Evolutionary conservation across 1,140 invertebrate species (phyloP).

Genomic region (Magallana ariakensis): DNA sequence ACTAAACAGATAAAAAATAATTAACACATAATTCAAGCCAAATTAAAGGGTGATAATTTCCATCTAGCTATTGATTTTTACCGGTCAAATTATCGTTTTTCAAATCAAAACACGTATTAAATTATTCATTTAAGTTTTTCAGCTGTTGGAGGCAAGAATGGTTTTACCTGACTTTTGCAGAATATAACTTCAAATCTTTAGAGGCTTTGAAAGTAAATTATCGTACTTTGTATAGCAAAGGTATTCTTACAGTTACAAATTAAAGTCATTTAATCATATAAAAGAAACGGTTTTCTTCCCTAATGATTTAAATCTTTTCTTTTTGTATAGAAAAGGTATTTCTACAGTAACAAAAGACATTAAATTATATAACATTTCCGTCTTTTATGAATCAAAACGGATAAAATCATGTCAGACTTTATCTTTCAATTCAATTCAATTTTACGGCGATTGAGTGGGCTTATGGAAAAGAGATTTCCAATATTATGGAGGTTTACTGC

Average conservation of each 20-base stretch:
- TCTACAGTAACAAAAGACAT: background rate
- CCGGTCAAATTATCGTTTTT: background rate
- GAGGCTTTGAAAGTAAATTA: background rate
- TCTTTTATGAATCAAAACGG: background rate
- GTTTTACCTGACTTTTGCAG: background rate
- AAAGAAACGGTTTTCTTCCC: too few relatives aligned
- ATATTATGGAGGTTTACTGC: background rate
- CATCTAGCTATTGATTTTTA: background rate
- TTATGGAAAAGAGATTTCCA: background rate
- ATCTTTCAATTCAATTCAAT: background rate
- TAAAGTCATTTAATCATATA: background rate
- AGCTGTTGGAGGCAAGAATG: background rate
- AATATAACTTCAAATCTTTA: slow-evolving; percentile 22
- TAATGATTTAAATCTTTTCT: too few relatives aligned
- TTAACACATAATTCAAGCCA: background rate
- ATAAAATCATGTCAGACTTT: background rate
- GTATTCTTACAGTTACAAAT: background rate
- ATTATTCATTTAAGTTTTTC: too few relatives aligned
- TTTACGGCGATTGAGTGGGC: background rate
- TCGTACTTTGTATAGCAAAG: background rate
- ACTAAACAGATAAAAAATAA: background rate
- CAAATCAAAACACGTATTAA: too few relatives aligned
- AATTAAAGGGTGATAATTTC: background rate
- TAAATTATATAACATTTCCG: background rate
- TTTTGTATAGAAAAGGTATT: too few relatives aligned